Evolutionary conservation across 1,140 invertebrate species (phyloP).

Genomic region (Amphibalanus amphitrite): DNA sequence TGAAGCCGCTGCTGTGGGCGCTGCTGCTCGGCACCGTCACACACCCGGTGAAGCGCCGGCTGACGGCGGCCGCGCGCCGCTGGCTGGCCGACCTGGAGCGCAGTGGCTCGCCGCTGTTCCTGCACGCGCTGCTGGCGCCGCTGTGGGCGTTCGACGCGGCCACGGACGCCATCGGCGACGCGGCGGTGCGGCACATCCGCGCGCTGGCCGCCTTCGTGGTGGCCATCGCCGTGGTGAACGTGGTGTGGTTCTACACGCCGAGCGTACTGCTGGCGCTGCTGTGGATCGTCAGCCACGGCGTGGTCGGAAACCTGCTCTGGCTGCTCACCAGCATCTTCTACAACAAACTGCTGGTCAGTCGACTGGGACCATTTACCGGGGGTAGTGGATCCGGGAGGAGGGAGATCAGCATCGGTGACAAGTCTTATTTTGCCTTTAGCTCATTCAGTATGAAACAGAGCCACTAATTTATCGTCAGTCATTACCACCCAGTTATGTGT

Average conservation of each 20-base stretch:
- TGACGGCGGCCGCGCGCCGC: background rate
- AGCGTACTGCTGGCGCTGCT: background rate
- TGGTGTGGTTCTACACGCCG: background rate
- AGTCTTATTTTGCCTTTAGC: background rate
- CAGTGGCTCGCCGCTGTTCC: background rate
- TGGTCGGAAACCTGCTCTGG: background rate
- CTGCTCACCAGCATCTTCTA: background rate
- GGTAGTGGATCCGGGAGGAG: background rate
- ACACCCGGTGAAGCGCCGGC: background rate
- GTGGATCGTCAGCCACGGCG: background rate
- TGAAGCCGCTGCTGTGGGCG: constrained; percentile 2
- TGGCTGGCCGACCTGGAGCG: background rate
- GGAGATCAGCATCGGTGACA: background rate
- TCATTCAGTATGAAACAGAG: background rate
- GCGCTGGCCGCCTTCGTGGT: background rate
- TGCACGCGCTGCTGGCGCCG: background rate
- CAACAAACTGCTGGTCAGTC: constrained; percentile 3
- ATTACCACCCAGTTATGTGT: too few relatives aligned
- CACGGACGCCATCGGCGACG: background rate
- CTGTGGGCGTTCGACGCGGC: background rate
- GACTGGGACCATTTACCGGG: too few relatives aligned
- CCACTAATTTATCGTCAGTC: too few relatives aligned
- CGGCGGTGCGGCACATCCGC: background rate
- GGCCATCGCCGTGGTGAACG: background rate
- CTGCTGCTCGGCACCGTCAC: background rate